Evolutionary conservation across 2,113 vertebrate species (phyloP).

Genomic region (Tragelaphus buxtoni): DNA sequence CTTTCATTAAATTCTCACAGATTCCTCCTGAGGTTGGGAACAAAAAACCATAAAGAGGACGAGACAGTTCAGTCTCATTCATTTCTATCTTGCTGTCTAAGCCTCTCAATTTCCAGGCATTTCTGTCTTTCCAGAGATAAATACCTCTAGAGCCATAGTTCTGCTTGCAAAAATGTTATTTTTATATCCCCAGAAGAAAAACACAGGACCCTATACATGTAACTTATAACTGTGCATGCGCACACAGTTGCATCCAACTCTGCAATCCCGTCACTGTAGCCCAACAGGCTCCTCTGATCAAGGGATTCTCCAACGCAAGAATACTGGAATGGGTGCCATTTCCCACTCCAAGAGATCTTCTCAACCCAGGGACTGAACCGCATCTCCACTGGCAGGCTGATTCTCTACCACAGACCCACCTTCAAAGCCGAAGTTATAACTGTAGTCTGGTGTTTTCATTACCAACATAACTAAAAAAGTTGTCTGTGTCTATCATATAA

Average conservation of each 20-base stretch:
- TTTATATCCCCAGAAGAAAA: neutral
- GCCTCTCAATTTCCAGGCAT: neutral
- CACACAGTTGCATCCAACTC: neutral
- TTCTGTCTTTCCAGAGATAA: neutral
- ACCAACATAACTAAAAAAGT: neutral
- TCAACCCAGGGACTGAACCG: neutral
- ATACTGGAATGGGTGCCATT: neutral
- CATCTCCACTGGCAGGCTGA: neutral
- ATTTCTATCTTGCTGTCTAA: neutral
- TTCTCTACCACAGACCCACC: neutral
- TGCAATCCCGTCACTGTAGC: neutral
- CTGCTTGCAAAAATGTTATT: neutral
- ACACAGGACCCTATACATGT: neutral
- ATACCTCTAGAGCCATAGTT: neutral
- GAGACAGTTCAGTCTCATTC: neutral
- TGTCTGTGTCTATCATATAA: neutral
- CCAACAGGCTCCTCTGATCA: neutral
- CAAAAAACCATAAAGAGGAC: neutral
- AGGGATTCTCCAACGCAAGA: neutral
- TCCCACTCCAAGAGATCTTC: neutral
- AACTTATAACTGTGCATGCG: neutral
- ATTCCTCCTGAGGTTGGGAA: neutral
- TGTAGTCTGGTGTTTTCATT: neutral
- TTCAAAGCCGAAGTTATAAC: neutral
- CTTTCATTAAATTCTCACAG: slow-evolving; percentile 36